A percentile compares a stretch with the other conserved stretches of the same genome.
phyloP scores from a whole-genome alignment of 2,797 vertebrate species.

The Tympanoctomys barrerae region DNA sequence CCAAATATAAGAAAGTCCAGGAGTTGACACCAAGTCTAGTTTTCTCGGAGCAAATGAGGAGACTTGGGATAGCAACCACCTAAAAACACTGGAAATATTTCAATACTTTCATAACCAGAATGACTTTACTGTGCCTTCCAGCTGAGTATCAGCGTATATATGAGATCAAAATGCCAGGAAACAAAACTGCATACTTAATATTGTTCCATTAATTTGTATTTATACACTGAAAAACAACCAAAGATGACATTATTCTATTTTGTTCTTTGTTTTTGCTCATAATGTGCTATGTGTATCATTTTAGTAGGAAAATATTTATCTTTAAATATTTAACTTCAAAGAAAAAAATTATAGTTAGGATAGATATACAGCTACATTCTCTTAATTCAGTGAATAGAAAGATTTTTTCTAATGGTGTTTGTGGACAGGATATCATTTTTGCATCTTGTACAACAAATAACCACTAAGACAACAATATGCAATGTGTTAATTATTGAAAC shows the following conservation, averaged over 20 bases:
- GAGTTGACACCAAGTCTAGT: neutral
- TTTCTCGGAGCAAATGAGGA: neutral
- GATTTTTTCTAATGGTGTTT: too few relatives aligned
- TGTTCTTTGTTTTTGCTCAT: neutral
- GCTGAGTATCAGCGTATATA: neutral
- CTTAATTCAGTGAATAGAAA: too few relatives aligned
- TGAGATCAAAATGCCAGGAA: neutral
- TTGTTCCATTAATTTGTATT: neutral
- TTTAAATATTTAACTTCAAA: neutral
- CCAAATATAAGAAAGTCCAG: neutral
- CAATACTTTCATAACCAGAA: conserved; percentile 34
- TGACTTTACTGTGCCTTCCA: neutral
- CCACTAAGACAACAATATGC: too few relatives aligned
- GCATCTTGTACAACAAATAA: too few relatives aligned
- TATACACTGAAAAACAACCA: neutral
- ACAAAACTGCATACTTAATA: neutral
- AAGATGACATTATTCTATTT: neutral
- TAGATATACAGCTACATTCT: too few relatives aligned
- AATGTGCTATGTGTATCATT: neutral
- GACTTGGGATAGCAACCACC: neutral
- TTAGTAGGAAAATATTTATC: neutral
- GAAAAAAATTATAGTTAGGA: neutral
- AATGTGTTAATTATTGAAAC: too few relatives aligned
- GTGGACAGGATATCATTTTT: too few relatives aligned
- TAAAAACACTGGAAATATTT: neutral